A percentile compares a stretch with the other conserved stretches of the same genome.
Conservation (phyloP, 2,888 invertebrate genomes). For the Pseudoips prasinana region DNA sequence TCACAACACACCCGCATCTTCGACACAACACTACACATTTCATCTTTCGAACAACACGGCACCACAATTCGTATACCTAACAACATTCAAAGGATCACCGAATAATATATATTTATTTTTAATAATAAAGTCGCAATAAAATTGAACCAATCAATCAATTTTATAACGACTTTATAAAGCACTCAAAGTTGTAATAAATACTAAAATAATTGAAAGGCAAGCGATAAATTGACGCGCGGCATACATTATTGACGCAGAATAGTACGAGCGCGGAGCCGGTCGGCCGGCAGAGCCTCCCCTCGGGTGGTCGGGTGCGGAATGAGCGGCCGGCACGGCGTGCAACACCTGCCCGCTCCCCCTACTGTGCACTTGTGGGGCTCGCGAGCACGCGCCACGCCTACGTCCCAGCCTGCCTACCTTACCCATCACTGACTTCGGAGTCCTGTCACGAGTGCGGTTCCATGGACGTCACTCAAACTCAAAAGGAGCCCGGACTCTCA, state of each 20-base stretch:
- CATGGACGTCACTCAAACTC: conserved; percentile 17
- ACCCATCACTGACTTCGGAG: conserved; percentile 7
- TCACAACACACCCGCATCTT: conserved; percentile 19
- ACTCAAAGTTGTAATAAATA: too few species aligned
- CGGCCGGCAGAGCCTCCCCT: conserved; percentile 31
- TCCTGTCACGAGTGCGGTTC: conserved; percentile 19
- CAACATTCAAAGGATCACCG: too few species aligned
- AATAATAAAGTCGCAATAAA: too few species aligned
- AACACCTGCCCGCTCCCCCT: conserved; percentile 59
- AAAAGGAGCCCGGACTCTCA: conserved; percentile 13
- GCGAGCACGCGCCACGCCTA: conserved; percentile 59
- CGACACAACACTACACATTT: conserved; percentile 19
- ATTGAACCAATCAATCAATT: too few species aligned
- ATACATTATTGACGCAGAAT: too few species aligned
- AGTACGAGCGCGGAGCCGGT: conserved; percentile 6
- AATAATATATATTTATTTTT: too few species aligned
- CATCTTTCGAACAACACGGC: not conserved
- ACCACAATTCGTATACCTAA: too few species aligned
- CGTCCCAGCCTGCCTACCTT: conserved; percentile 10
- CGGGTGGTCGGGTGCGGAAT: conserved; percentile 50
- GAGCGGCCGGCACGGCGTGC: conserved; percentile 47
- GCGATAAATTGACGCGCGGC: conserved; percentile 3
- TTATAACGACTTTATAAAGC: too few species aligned
- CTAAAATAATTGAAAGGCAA: too few species aligned
- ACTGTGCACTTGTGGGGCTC: conserved; percentile 74